Conservation (phyloP, 2,113 vertebrate species). For the Lepidothrix coronata region DNA sequence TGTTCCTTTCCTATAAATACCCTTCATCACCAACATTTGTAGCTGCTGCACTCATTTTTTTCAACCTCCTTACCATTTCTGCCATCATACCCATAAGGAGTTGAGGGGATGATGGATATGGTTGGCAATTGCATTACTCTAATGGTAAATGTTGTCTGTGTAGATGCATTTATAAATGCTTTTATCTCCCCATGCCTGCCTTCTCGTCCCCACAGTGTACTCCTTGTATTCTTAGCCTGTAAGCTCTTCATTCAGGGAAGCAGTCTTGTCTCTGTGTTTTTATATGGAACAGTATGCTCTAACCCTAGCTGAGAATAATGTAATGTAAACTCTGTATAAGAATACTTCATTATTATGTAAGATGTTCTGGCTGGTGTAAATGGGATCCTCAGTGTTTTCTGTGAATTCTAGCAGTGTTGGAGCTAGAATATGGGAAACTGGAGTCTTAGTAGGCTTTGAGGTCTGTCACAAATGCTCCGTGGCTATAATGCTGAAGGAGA, state of each 20-base stretch:
- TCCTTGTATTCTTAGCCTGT: neutral
- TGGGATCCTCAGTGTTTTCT: neutral
- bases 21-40: neutral
- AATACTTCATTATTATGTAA: neutral
- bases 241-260: neutral
- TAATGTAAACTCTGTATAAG: neutral
- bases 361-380: neutral
- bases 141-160: neutral
- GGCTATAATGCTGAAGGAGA: neutral
- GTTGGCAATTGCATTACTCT: neutral
- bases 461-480: neutral
- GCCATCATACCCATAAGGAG: neutral
- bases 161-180: neutral
- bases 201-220: neutral
- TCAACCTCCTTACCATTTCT: neutral
- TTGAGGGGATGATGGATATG: neutral
- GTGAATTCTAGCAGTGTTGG: neutral
- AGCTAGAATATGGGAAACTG: neutral
- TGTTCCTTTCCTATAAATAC: constrained; percentile 13
- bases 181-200: neutral
- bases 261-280: neutral
- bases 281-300: neutral
- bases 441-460: neutral
- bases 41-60: neutral
- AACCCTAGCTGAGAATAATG: neutral